Evolutionary conservation across 2,113 vertebrate genomes (phyloP).

Genomic region (Heterocephalus glaber): DNA sequence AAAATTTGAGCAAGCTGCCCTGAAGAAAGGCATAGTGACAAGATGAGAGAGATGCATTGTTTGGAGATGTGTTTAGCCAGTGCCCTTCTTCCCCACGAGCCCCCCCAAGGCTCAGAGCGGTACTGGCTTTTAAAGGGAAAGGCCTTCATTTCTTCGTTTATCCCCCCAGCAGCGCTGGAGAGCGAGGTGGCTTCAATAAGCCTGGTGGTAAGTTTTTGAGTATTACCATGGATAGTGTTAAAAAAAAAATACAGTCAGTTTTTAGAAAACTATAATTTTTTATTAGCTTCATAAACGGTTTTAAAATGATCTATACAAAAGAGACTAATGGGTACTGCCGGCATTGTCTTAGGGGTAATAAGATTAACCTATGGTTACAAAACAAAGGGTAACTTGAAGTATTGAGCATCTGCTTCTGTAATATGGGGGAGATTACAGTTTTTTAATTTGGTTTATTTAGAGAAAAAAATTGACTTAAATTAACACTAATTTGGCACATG

Average conservation of each 20-base stretch:
- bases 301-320: slow-evolving; percentile 85
- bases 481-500: slow-evolving; percentile 85
- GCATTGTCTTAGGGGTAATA: slow-evolving; percentile 89
- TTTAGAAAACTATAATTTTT: slow-evolving; percentile 85
- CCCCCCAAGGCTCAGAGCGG: slow-evolving; percentile 96
- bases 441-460: slow-evolving; percentile 80
- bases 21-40: slow-evolving; percentile 91
- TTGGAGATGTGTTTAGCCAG: slow-evolving; percentile 93
- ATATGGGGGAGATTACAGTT: slow-evolving; percentile 84
- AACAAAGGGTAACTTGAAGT: slow-evolving; percentile 85
- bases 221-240: slow-evolving; percentile 97
- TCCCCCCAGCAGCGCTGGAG: slow-evolving; percentile 99
- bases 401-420: slow-evolving; percentile 87
- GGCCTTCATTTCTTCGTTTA: slow-evolving; percentile 99
- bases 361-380: slow-evolving; percentile 84
- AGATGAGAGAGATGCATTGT: slow-evolving; percentile 90
- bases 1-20: slow-evolving; percentile 88
- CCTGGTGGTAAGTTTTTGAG: slow-evolving; percentile 99
- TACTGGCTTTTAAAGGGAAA: slow-evolving; percentile 99
- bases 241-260: slow-evolving; percentile 88
- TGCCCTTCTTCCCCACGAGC: slow-evolving; percentile 96
- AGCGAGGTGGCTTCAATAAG: slow-evolving; percentile 99
- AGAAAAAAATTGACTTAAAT: slow-evolving; percentile 80
- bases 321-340: slow-evolving; percentile 90
- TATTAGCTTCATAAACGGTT: slow-evolving; percentile 86